These are phyloP conservation scores for Aphelenchoides fujianensis DNA, from an alignment of 1,140 invertebrate species.

Conservation along the genomic window DNA sequence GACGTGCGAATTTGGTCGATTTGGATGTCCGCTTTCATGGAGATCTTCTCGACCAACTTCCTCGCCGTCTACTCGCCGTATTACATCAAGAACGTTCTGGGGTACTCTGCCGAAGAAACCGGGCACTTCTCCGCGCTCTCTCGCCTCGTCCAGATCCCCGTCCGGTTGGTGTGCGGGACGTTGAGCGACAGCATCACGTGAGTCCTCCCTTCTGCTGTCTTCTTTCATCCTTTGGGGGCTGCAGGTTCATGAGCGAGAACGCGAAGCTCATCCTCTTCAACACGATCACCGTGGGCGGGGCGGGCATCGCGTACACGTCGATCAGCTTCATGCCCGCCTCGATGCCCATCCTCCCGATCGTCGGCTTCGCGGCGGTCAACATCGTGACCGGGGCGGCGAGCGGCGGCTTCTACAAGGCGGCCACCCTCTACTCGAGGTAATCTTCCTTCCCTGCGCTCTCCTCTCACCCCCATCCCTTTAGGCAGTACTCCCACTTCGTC, in stretches of 20 bases:
- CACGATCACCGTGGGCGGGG: slow-evolving; percentile 33
- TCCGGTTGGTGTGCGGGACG: slow-evolving; percentile 36
- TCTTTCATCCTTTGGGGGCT: not conserved
- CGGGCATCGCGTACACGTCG: slow-evolving; percentile 24
- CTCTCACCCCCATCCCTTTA: no score
- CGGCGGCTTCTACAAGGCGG: slow-evolving; percentile 48
- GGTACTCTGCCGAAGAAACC: not conserved
- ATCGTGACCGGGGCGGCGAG: slow-evolving; percentile 25
- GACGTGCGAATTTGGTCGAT: not conserved
- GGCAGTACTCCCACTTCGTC: slow-evolving; percentile 45
- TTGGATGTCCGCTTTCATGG: slow-evolving; percentile 16
- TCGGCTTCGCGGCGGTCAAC: slow-evolving; percentile 30
- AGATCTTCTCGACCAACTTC: slow-evolving; percentile 19
- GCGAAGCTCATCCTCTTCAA: slow-evolving; percentile 39
- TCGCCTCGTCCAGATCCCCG: slow-evolving; percentile 30
- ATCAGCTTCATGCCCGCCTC: slow-evolving; percentile 2
- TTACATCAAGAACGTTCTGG: slow-evolving; percentile 10
- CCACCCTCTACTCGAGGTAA: slow-evolving; percentile 27
- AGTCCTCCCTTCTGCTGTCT: no score
- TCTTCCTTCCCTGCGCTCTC: no score
- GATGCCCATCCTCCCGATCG: slow-evolving; percentile 20
- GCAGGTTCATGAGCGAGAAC: slow-evolving; percentile 32
- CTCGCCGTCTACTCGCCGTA: slow-evolving; percentile 7
- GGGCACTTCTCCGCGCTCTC: slow-evolving; percentile 6
- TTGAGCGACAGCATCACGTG: not conserved